These are phyloP conservation scores for Seriola aureovittata DNA, from an alignment of 2,113 vertebrate genomes.

Conservation along the genomic window DNA sequence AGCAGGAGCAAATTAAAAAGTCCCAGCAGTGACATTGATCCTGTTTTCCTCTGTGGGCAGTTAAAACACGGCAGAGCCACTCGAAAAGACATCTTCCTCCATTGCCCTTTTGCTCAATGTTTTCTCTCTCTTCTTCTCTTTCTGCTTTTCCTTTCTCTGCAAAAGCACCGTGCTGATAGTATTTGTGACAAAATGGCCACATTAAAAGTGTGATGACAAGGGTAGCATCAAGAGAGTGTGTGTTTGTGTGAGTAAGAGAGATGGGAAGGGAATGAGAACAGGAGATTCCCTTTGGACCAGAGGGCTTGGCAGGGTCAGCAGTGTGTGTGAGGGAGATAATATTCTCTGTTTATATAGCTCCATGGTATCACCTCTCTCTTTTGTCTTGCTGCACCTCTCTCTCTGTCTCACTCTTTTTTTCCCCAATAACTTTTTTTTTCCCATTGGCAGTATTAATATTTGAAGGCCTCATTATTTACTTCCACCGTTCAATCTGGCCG, in stretches of 20 bases:
- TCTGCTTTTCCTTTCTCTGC: conserved; percentile 16
- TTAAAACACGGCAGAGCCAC: conserved; percentile 51
- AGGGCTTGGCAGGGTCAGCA: conserved; percentile 65
- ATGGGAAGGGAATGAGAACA: conserved; percentile 48
- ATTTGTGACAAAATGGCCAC: conserved; percentile 55
- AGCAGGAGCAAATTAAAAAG: conserved; percentile 71
- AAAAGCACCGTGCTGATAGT: conserved; percentile 30
- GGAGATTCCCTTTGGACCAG: conserved; percentile 66
- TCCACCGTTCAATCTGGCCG: not conserved
- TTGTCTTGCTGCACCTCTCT: conserved; percentile 26
- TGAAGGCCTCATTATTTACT: conserved; percentile 62
- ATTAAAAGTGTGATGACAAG: conserved; percentile 56
- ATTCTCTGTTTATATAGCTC: conserved; percentile 66
- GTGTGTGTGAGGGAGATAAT: conserved; percentile 72
- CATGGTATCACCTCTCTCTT: conserved; percentile 36
- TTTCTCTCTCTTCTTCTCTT: conserved; percentile 15
- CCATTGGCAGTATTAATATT: conserved; percentile 53
- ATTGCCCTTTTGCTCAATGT: conserved; percentile 39
- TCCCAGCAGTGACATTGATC: conserved; percentile 72
- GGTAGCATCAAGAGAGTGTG: conserved; percentile 14
- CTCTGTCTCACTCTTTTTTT: conserved; percentile 14
- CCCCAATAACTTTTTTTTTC: conserved; percentile 11
- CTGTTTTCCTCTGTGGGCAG: conserved; percentile 61
- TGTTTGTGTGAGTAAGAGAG: conserved; percentile 45
- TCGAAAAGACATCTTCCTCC: conserved; percentile 63